A percentile compares a stretch with the other conserved stretches of the same genome.
These are phyloP conservation scores for Mercenaria mercenaria DNA, from an alignment of 1,140 invertebrate species.

Conservation along the genomic window DNA sequence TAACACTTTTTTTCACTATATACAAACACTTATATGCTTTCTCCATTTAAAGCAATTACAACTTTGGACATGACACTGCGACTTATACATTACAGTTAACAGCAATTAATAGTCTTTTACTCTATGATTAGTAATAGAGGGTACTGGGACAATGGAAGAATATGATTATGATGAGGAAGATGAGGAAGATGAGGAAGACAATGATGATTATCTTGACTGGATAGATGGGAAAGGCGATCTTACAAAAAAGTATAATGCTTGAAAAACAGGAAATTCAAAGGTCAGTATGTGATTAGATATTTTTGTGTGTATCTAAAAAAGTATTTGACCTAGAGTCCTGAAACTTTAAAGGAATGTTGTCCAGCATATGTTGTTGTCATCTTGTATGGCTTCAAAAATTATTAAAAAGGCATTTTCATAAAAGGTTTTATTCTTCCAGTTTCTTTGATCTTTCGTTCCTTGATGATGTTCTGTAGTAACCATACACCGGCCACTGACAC, in stretches of 20 bases:
- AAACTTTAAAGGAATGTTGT: neutral
- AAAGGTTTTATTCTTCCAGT: neutral
- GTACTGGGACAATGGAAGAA: conserved; percentile 40
- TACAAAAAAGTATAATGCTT: conserved; percentile 83
- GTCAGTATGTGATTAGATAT: neutral
- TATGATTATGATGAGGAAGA: conserved; percentile 67
- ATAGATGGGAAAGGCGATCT: conserved; percentile 79
- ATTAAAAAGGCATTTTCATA: neutral
- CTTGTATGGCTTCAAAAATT: neutral
- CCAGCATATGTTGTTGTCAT: neutral
- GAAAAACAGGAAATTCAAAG: neutral
- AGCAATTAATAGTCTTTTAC: too few species aligned
- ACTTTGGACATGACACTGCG: too few species aligned
- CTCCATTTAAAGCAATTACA: too few species aligned
- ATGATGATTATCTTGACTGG: conserved; percentile 83
- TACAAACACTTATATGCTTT: too few species aligned
- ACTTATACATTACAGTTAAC: too few species aligned
- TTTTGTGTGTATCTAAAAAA: neutral
- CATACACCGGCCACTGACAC: too few species aligned
- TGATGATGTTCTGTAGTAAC: too few species aligned
- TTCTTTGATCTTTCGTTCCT: too few species aligned
- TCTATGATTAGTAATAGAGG: neutral
- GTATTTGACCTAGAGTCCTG: too few species aligned
- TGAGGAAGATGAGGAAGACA: too few species aligned
- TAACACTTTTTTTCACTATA: too few species aligned